Percentiles rank a stretch among this genome's conserved stretches.
These are phyloP conservation scores for Brachionus koreanus DNA, from an alignment of 1,140 invertebrate species.

Conservation along the genomic window DNA sequence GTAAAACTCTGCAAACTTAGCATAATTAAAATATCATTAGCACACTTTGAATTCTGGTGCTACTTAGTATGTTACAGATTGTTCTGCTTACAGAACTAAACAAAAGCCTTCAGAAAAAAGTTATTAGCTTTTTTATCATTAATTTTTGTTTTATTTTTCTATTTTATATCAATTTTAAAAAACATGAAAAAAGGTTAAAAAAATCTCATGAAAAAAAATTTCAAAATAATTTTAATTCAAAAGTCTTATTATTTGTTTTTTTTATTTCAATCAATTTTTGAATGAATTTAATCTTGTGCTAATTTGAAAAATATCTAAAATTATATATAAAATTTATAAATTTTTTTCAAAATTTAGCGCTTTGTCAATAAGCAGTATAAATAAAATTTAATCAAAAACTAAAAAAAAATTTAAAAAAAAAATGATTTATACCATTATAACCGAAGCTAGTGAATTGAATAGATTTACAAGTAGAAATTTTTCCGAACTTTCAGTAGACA, in stretches of 20 bases:
- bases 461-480: neutral
- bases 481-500: neutral
- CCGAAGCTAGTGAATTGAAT: neutral
- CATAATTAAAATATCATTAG: too few relatives aligned
- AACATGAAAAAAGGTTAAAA: neutral
- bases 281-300: neutral
- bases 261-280: neutral
- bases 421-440: neutral
- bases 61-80: too few relatives aligned
- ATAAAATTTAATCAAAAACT: neutral
- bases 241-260: neutral
- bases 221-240: neutral
- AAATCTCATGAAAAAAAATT: neutral
- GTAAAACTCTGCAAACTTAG: too few relatives aligned
- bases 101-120: too few relatives aligned
- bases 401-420: neutral
- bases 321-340: neutral
- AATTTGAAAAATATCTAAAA: neutral
- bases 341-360: neutral
- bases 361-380: neutral
- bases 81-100: too few relatives aligned
- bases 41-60: too few relatives aligned
- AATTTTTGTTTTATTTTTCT: too few relatives aligned
- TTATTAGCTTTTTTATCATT: too few relatives aligned
- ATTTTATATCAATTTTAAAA: too few relatives aligned